Evolutionary conservation across 92 coral and sea anemone species (phyloP), one percentile per base, ranked within the genome.

Genomic region (Hydrozoanthus gracilis): DNA sequence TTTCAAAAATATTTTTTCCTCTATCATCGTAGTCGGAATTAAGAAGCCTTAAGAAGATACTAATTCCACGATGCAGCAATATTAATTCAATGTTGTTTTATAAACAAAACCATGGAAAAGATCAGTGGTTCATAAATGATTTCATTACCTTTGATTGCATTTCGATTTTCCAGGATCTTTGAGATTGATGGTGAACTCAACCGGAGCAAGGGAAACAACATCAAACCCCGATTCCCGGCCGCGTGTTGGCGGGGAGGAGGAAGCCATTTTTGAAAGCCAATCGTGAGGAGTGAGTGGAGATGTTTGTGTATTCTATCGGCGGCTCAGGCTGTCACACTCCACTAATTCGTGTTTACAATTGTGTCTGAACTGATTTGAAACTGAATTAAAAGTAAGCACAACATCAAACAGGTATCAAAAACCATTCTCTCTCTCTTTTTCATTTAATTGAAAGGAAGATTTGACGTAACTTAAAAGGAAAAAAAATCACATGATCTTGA

Each of bases 331-430:
- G 82, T 76, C 82, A 76, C 67, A 76, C 17, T 76, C 35, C 82
- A 76, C 6, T 76, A 76, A 76, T 27, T 66, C 44, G 18, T 76
- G 82, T 76, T 76, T 76, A 76, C 82, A 76, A 76, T 76, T 76
- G 82, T 54, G 12, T 52, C 65, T 51, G 44, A 17, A 27, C 12
- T 27, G 15, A 7, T 18, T 54, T 27, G 39, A 27, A 27, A 27
- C 39, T 27, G 39, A 27, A 27, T 27, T 27, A 27, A 27, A 27
- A 27, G 39, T 27, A 27, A 27, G 39, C 2, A 27, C 39, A 27
- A 27, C 39, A 27, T 0, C 39, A 27, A 27, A 27, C 39, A 27
- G 39, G 2, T 27, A 27, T 27, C 39, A 27, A 27, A 27, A 27
- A 27, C 39, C 39, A 27, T 27, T 27, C 39, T 27, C 2, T 27